Conservation (phyloP, 2,888 invertebrate species). For the Eristalis intricaria region DNA sequence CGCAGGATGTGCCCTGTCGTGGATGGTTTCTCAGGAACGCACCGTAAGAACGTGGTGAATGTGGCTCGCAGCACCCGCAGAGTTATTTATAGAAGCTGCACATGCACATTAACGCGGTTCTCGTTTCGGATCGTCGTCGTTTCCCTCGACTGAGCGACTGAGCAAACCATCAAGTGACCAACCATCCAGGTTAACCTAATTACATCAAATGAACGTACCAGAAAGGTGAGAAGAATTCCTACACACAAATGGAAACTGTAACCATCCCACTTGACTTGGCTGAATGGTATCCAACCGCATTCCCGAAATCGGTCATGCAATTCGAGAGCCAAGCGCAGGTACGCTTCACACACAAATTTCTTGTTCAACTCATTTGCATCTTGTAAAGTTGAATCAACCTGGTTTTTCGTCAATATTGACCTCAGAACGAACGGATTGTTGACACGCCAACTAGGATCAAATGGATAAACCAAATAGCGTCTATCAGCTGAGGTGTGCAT, state of each 20-base stretch:
- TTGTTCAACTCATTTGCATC: constrained; percentile 53
- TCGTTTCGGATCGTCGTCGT: neutral
- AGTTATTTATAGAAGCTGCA: constrained; percentile 31
- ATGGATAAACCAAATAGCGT: constrained; percentile 40
- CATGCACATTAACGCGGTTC: constrained; percentile 14
- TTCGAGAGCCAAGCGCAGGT: constrained; percentile 15
- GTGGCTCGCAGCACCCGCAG: neutral
- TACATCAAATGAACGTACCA: constrained; percentile 19
- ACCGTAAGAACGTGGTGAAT: neutral
- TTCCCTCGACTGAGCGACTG: neutral
- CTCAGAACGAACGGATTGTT: constrained; percentile 15
- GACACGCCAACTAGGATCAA: constrained; percentile 50
- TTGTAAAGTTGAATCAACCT: neutral
- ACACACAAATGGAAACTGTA: constrained; percentile 1
- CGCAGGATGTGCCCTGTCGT: constrained; percentile 25
- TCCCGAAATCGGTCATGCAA: constrained; percentile 43
- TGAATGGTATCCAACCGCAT: constrained; percentile 10
- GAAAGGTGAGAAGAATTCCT: constrained; percentile 10
- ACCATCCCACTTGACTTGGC: constrained; percentile 10
- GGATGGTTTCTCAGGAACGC: constrained; percentile 22
- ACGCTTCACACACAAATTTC: constrained; percentile 7
- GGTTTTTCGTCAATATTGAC: constrained; percentile 39
- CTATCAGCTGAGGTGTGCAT: constrained; percentile 34
- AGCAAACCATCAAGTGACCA: constrained; percentile 5
- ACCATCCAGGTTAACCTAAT: constrained; percentile 57